phyloP scores from a whole-genome alignment of 2,113 vertebrate genomes.

The Vicugna pacos region DNA sequence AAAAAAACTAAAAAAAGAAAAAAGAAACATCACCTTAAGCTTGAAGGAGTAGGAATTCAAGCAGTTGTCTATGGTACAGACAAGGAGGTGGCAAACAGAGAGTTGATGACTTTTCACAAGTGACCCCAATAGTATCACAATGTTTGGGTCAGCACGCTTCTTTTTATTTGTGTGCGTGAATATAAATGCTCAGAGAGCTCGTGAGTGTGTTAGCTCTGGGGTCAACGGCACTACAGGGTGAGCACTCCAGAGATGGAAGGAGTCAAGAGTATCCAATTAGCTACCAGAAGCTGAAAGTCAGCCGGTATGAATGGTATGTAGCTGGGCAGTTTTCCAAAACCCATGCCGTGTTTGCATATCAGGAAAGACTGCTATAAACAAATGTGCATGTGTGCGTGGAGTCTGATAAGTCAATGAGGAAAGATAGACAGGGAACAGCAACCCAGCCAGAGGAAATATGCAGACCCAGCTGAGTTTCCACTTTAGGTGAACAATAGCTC shows the following conservation, averaged over 20 bases:
- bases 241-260: constrained; percentile 45
- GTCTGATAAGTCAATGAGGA: constrained; percentile 76
- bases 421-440: constrained; percentile 36
- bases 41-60: constrained; percentile 1
- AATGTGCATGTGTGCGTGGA: constrained; percentile 71
- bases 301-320: constrained; percentile 76
- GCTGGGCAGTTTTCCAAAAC: constrained; percentile 78
- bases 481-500: constrained; percentile 72
- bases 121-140: neutral
- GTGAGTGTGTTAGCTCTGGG: neutral
- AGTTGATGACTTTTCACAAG: neutral
- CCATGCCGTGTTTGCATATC: constrained; percentile 56
- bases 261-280: constrained; percentile 66
- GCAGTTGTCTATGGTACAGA: neutral
- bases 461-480: constrained; percentile 28
- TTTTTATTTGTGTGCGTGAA: neutral
- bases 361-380: constrained; percentile 82
- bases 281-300: constrained; percentile 68
- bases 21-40: neutral
- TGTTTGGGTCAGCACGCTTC: neutral
- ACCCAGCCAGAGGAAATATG: constrained; percentile 66
- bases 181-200: neutral
- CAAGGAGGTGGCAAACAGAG: neutral
- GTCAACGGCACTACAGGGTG: neutral
- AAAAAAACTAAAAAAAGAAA: neutral